Evolutionary conservation across 2,888 invertebrate genomes (phyloP).

Genomic region (Diploptera punctata): DNA sequence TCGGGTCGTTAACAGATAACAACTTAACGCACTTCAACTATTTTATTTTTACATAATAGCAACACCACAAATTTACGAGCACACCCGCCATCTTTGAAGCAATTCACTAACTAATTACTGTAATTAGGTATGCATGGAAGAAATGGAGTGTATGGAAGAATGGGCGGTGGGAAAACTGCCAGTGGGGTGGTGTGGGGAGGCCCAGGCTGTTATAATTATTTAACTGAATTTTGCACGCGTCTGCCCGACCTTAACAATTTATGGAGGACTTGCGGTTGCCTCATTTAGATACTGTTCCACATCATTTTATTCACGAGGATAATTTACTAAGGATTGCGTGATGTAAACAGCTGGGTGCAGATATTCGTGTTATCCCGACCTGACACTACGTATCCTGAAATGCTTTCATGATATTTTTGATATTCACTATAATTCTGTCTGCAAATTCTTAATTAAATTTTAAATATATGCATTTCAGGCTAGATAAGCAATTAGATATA

Average conservation of each 20-base stretch:
- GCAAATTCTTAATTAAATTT: no score
- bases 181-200: no score
- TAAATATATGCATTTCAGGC: no score
- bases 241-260: constrained; percentile 5
- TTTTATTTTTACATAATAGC: constrained; percentile 12
- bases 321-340: not conserved
- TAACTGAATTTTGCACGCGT: constrained; percentile 12
- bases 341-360: not conserved
- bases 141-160: not conserved
- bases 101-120: constrained; percentile 34
- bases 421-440: no score
- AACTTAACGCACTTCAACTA: not conserved
- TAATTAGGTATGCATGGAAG: constrained; percentile 30
- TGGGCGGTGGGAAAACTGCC: no score
- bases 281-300: constrained; percentile 17
- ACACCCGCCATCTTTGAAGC: constrained; percentile 28
- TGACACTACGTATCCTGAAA: no score
- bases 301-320: not conserved
- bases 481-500: no score
- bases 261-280: not conserved
- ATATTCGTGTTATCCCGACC: not conserved
- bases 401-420: no score
- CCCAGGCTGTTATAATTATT: constrained; percentile 15
- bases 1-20: not conserved
- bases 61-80: constrained; percentile 18